These are phyloP conservation scores for Poecile montanus DNA, from an alignment of 2,797 vertebrate species.

Conservation along the genomic window DNA sequence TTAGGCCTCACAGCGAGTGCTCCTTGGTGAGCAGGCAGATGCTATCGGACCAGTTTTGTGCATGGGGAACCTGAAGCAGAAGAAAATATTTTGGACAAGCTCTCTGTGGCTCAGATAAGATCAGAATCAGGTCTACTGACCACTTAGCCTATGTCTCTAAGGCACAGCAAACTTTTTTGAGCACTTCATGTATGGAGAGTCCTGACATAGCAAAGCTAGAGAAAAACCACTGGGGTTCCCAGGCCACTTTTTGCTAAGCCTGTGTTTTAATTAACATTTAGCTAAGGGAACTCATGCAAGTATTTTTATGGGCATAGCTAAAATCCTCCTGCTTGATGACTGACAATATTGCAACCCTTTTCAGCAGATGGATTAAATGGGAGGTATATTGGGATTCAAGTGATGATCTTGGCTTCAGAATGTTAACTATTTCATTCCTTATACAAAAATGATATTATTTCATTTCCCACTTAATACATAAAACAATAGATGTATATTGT, in stretches of 20 bases:
- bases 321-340: conserved; percentile 47
- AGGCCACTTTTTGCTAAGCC: conserved; percentile 24
- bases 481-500: background rate
- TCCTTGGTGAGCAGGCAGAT: background rate
- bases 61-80: rapidly evolving
- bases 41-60: background rate
- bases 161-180: background rate
- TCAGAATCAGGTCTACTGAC: background rate
- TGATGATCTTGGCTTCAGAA: background rate
- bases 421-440: conserved; percentile 43
- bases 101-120: background rate
- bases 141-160: background rate
- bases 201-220: background rate
- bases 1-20: background rate
- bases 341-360: background rate
- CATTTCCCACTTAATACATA: background rate
- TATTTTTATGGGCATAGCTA: conserved; percentile 50
- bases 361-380: conserved; percentile 59
- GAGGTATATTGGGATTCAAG: conserved; percentile 38
- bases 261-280: conserved; percentile 68
- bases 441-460: rapidly evolving
- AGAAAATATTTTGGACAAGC: background rate
- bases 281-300: conserved; percentile 35
- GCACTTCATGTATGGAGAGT: background rate
- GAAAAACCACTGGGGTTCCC: conserved; percentile 20